Percentiles rank a stretch among this genome's conserved stretches.
Conservation (phyloP, 1,140 invertebrate species). For the Drosophila quadrilineata region DNA sequence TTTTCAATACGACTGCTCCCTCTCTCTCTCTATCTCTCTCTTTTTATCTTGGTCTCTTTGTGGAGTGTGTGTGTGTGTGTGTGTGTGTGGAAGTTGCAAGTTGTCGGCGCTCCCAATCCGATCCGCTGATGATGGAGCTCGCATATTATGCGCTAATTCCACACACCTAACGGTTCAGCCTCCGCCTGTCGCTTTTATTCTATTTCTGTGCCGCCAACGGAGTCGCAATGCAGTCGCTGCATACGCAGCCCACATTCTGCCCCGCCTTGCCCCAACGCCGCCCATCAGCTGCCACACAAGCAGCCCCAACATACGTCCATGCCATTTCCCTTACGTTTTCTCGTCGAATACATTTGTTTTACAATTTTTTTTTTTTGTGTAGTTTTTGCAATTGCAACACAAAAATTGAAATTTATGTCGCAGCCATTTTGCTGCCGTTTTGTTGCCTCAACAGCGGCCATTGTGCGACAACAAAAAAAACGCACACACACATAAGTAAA, state of each 20-base stretch:
- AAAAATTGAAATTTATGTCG: constrained; percentile 77
- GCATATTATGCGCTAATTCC: constrained; percentile 74
- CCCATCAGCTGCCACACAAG: background rate
- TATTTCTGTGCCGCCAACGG: constrained; percentile 73
- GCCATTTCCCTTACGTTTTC: constrained; percentile 13
- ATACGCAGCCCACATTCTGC: constrained; percentile 46
- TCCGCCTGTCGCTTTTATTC: constrained; percentile 65
- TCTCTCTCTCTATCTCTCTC: background rate
- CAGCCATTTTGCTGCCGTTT: constrained; percentile 29
- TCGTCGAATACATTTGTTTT: constrained; percentile 9
- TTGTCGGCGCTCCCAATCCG: constrained; percentile 19
- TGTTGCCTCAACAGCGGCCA: constrained; percentile 44
- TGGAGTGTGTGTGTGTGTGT: too few species aligned
- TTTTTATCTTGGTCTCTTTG: background rate
- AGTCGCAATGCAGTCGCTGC: constrained; percentile 37
- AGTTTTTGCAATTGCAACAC: constrained; percentile 68
- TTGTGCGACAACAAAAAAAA: constrained; percentile 57
- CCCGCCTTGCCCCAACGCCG: background rate
- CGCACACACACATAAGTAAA: constrained; percentile 3
- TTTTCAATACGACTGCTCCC: constrained; percentile 28
- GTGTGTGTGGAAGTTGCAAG: too few species aligned
- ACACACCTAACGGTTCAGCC: constrained; percentile 69
- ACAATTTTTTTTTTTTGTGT: background rate
- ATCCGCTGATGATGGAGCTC: constrained; percentile 41
- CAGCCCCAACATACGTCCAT: too few species aligned